Evolutionary conservation across 2,888 invertebrate species (phyloP), one percentile per base, ranked within the genome.

Genomic region (Ceratothoa steindachneri): DNA sequence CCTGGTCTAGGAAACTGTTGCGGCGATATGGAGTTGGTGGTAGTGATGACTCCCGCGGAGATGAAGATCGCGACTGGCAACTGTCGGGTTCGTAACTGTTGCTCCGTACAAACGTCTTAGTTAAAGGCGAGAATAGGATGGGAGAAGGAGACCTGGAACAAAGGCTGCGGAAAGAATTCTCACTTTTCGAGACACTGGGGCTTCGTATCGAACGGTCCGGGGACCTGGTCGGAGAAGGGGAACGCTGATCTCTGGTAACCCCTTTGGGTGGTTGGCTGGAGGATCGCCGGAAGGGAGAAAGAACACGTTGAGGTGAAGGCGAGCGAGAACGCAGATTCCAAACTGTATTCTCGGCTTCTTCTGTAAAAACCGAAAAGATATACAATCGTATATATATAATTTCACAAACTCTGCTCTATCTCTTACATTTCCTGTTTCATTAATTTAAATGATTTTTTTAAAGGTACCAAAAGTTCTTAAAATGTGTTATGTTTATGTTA

Each of bases 341-440:
- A 29, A 71, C 41, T 19, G 27, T 71, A 30, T 71, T 71, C 30
- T 71, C 71, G 22, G 65, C 64, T 66, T 71, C 71, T 51, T 71
- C 71, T 71, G 71, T 3, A 30, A 70, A 30, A n/a, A n/a, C n/a
- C 65, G 51, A 60, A 69, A 69, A 69, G 64, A 55, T 51, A 31
- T 69, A 64, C 41, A 53, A 64, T 55, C 64, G 68, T 60, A 55
- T 51, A 55, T 69, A 69, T 9, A 22, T 9, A 60, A 60, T 60
- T n/a, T 22, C 9, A n/a, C n/a, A n/a, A n/a, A n/a, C n/a, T n/a
- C n/a, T n/a, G n/a, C n/a, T n/a, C n/a, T n/a, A n/a, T n/a, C n/a
- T n/a, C n/a, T n/a, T n/a, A n/a, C n/a, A n/a, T n/a, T n/a, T n/a
- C n/a, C n/a, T n/a, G n/a, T n/a, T n/a, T n/a, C n/a, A n/a, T n/a